Percentiles rank a stretch among this genome's conserved stretches.
phyloP scores from a whole-genome alignment of 2,113 vertebrate species.

The Oryzias celebensis region DNA sequence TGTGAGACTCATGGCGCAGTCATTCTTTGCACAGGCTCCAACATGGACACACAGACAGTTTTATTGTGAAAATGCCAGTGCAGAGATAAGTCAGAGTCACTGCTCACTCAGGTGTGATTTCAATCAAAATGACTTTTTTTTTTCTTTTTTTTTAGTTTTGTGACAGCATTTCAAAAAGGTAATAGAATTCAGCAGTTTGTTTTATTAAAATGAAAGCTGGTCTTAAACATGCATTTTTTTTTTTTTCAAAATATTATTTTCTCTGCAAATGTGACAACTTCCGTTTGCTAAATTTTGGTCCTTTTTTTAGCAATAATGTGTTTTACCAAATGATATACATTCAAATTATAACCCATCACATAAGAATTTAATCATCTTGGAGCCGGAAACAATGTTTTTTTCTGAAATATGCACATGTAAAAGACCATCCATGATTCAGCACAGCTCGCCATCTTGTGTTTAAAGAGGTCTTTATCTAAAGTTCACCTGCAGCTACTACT shows the following conservation, averaged over 20 bases:
- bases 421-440: conserved; percentile 37
- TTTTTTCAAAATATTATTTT: conserved; percentile 14
- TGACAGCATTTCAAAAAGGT: conserved; percentile 3
- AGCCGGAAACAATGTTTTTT: conserved; percentile 25
- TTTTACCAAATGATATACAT: conserved; percentile 8
- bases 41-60: conserved; percentile 36
- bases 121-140: conserved; percentile 10
- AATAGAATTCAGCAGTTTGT: conserved; percentile 24
- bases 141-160: conserved; percentile 21
- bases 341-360: conserved; percentile 23
- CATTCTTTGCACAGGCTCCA: conserved; percentile 36
- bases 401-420: conserved; percentile 34
- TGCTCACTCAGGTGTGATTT: conserved; percentile 37
- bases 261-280: not conserved
- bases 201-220: not conserved
- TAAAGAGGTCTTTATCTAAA: conserved; percentile 60
- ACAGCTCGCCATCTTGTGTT: conserved; percentile 53
- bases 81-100: conserved; percentile 26
- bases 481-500: conserved; percentile 42
- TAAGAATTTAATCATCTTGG: conserved; percentile 20
- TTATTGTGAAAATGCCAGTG: conserved; percentile 37
- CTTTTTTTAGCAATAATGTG: conserved; percentile 16
- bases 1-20: conserved; percentile 50
- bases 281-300: conserved; percentile 23
- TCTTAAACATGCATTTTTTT: not conserved